Percentiles rank a stretch among this genome's conserved stretches.
phyloP scores from a whole-genome alignment of 2,113 vertebrate genomes.

The Notarius quadriscutis region DNA sequence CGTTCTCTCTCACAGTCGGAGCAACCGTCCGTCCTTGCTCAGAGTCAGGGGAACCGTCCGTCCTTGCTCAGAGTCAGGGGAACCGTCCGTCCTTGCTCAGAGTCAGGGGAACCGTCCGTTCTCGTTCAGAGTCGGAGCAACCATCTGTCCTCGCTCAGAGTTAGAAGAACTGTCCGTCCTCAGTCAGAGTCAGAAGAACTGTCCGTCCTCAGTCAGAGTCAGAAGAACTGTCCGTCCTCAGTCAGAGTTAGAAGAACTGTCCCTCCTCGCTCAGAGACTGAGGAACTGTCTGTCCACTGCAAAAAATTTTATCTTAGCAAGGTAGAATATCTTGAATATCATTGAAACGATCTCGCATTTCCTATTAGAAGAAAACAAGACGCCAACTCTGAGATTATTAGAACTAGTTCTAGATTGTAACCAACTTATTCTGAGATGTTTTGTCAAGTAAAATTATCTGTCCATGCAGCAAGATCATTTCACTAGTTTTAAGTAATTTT shows the following conservation, averaged over 20 bases:
- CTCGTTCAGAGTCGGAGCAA: neutral
- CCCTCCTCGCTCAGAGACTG: neutral
- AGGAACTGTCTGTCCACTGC: neutral
- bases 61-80: neutral
- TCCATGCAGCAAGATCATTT: too few relatives aligned
- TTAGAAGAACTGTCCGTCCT: neutral
- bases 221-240: neutral
- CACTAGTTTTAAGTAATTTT: too few relatives aligned
- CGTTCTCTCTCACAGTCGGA: neutral
- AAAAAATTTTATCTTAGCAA: too few relatives aligned
- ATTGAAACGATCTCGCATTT: too few relatives aligned
- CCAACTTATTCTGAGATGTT: too few relatives aligned
- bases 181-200: neutral
- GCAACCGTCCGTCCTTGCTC: neutral
- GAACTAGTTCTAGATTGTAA: too few relatives aligned
- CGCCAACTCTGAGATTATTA: too few relatives aligned
- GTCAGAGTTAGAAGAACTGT: neutral
- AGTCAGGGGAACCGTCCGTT: neutral
- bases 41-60: neutral
- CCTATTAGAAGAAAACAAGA: too few relatives aligned
- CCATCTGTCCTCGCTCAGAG: neutral
- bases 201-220: neutral
- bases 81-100: neutral
- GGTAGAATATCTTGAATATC: too few relatives aligned
- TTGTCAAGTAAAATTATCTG: too few relatives aligned